A percentile compares a stretch with the other conserved stretches of the same genome.
Evolutionary conservation across 2,113 vertebrate species (phyloP).

Genomic region (Toxotes jaculatrix): DNA sequence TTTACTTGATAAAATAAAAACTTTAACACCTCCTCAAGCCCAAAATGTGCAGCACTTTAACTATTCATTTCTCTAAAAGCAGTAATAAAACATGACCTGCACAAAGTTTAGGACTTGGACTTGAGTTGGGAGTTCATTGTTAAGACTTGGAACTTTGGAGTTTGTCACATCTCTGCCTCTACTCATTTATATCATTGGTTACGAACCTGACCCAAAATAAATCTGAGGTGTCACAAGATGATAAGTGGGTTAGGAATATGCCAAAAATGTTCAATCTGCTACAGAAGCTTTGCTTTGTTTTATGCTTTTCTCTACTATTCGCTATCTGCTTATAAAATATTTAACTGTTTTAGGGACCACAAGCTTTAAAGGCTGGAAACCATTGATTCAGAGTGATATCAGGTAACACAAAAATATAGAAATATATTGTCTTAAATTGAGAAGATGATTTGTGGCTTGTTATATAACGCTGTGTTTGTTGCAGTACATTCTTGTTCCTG

Average conservation of each 20-base stretch:
- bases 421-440: neutral
- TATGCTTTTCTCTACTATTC: neutral
- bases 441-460: neutral
- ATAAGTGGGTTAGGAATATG: neutral
- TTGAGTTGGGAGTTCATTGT: neutral
- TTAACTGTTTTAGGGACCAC: neutral
- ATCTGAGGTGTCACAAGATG: neutral
- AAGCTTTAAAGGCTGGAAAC: neutral
- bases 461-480: neutral
- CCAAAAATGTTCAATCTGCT: neutral
- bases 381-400: neutral
- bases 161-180: too few species aligned
- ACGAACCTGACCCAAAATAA: neutral
- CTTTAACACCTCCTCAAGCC: too few species aligned
- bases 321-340: neutral
- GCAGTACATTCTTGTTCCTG: neutral
- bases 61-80: too few species aligned
- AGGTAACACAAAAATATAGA: neutral
- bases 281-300: neutral
- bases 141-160: neutral
- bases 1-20: too few species aligned
- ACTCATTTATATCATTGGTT: neutral
- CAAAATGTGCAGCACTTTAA: too few species aligned
- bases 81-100: neutral
- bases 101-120: neutral